Evolutionary conservation across 1,140 invertebrate species (phyloP), one percentile per base, ranked within the genome.

Genomic region (Nymphalis io): DNA sequence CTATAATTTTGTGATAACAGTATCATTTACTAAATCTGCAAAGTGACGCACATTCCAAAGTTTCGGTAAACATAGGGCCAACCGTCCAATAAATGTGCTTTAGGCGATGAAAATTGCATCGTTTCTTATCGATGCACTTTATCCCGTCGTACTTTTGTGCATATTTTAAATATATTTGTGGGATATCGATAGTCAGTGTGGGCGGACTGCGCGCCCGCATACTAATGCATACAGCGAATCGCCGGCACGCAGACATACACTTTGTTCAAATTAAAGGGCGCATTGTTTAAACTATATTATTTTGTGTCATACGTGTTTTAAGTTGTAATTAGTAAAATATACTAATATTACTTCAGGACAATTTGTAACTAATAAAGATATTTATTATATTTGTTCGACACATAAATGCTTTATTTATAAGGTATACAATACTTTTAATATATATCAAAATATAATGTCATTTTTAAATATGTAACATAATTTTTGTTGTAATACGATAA

Each of bases 161-260:
- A 86, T 88, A 88, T 88, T 89, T 89, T 88, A 87, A 80, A 87
- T 85, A 88, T 83, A 86, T 88, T 87, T 87, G 81, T 78, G 72
- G 76, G 76, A 82, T 83, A 82, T 74, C 65, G 83, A 86, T 84
- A 81, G 80, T 71, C 73, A 58, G 79, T 79, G 86, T 90, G 82
- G 86, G 86, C 84, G 85, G 82, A 82, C 65, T 74, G 71, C 65
- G 75, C 68, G 75, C 66, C 75, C 76, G 82, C 83, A 85, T 88
- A 80, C 77, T 87, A 88, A 88, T 89, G 81, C 72, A 79, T 46
- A 63, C 76, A 64, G 23, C 33, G 38, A 61, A 40, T 55, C 46
- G 60, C 60, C n/a, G 55, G 23, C 66, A 60, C 63, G 70, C 23
- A 72, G 66, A 67, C 68, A 70, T 69, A 64, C 66, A 66, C 64